phyloP scores from a whole-genome alignment of 2,888 invertebrate genomes.

The Bimastos eiseni region DNA sequence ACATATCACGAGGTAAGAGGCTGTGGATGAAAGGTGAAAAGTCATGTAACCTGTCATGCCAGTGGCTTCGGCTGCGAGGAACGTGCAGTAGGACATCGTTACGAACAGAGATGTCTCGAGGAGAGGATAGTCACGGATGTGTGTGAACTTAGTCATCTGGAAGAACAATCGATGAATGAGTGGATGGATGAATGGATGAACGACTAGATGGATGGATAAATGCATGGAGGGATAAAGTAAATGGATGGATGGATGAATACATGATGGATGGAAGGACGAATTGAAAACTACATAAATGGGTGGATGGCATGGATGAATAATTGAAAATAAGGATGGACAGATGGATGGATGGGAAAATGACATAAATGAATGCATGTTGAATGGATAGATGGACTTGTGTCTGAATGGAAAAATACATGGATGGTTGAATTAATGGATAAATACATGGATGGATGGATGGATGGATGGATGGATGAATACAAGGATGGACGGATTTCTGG shows the following conservation, averaged over 20 bases:
- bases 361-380: no score
- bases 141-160: conserved; percentile 79
- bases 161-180: neutral
- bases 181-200: neutral
- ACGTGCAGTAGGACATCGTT: conserved; percentile 95
- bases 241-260: neutral
- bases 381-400: neutral
- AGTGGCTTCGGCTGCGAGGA: conserved; percentile 91
- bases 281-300: neutral
- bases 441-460: no score
- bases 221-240: no score
- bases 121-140: conserved; percentile 89
- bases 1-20: neutral
- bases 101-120: conserved; percentile 95
- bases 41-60: conserved; percentile 80
- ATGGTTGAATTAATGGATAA: no score
- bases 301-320: neutral
- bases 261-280: neutral
- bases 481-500: no score
- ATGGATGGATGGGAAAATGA: neutral
- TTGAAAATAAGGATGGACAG: neutral
- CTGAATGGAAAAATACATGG: neutral
- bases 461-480: no score
- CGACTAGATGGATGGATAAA: no score
- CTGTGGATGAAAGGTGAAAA: neutral